A percentile compares a stretch with the other conserved stretches of the same genome.
phyloP scores from a whole-genome alignment of 2,797 vertebrate species.

The Dromococcyx pavoninus region DNA sequence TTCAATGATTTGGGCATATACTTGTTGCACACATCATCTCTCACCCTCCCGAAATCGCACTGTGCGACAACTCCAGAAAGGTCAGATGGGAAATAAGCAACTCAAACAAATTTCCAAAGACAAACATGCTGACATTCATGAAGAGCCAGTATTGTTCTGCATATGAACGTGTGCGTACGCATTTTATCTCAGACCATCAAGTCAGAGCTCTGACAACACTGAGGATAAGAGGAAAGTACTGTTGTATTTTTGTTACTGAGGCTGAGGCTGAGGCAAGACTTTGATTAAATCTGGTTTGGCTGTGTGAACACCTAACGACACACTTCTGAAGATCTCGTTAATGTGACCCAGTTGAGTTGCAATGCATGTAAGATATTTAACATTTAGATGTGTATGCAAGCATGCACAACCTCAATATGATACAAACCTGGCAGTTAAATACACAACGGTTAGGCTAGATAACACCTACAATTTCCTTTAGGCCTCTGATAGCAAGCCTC shows the following conservation, averaged over 20 bases:
- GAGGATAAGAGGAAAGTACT: not conserved
- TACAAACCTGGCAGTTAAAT: not conserved
- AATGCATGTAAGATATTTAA: not conserved
- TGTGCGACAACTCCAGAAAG: not conserved
- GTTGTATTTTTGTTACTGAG: not conserved
- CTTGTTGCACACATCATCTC: not conserved
- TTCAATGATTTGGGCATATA: not conserved
- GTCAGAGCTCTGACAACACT: not conserved
- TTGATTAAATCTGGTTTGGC: constrained; percentile 5
- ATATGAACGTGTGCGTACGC: not conserved
- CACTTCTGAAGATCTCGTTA: not conserved
- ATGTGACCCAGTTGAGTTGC: not conserved
- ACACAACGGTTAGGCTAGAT: not conserved
- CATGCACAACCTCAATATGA: not conserved
- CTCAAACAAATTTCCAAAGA: not conserved
- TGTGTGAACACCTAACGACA: not conserved
- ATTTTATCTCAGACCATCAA: constrained; percentile 29
- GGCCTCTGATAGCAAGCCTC: not conserved
- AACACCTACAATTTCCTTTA: constrained; percentile 3
- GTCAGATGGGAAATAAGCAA: constrained; percentile 6
- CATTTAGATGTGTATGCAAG: not conserved
- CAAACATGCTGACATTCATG: not conserved
- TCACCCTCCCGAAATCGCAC: not conserved
- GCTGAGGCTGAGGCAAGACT: not conserved
- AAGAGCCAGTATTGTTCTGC: not conserved